Evolutionary conservation across 2,113 vertebrate species (phyloP).

Genomic region (Sclerurus mexicanus): DNA sequence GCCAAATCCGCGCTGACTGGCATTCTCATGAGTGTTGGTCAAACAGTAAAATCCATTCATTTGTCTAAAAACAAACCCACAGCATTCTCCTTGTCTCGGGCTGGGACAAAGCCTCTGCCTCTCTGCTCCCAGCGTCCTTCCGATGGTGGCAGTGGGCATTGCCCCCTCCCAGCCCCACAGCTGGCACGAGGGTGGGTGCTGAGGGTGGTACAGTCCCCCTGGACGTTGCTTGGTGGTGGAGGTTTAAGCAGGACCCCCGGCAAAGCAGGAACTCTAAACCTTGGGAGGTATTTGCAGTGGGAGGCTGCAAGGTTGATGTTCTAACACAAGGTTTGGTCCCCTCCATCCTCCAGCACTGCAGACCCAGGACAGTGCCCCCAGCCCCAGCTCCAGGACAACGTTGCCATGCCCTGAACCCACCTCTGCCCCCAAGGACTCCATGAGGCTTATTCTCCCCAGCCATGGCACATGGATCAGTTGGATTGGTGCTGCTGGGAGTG

Average conservation of each 20-base stretch:
- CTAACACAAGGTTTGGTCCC: not conserved
- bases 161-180: not conserved
- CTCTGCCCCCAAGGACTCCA: rapidly evolving
- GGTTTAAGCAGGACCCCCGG: not conserved
- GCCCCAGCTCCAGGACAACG: not conserved
- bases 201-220: not conserved
- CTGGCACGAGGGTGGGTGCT: too few species aligned
- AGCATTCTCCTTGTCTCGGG: not conserved
- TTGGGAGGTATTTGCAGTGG: not conserved
- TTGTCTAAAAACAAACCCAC: not conserved
- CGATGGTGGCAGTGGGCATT: not conserved
- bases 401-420: not conserved
- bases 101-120: not conserved
- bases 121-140: not conserved
- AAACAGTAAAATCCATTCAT: conserved; percentile 33
- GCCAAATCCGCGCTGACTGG: not conserved
- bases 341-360: rapidly evolving
- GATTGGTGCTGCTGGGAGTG: not conserved
- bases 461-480: not conserved
- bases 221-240: rapidly evolving
- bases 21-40: not conserved
- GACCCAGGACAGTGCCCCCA: not conserved
- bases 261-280: not conserved
- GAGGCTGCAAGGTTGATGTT: not conserved
- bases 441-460: too few species aligned